Percentiles rank a stretch among this genome's conserved stretches.
Conservation (phyloP, 2,797 vertebrate species). For the Tiaroga cobitis region DNA sequence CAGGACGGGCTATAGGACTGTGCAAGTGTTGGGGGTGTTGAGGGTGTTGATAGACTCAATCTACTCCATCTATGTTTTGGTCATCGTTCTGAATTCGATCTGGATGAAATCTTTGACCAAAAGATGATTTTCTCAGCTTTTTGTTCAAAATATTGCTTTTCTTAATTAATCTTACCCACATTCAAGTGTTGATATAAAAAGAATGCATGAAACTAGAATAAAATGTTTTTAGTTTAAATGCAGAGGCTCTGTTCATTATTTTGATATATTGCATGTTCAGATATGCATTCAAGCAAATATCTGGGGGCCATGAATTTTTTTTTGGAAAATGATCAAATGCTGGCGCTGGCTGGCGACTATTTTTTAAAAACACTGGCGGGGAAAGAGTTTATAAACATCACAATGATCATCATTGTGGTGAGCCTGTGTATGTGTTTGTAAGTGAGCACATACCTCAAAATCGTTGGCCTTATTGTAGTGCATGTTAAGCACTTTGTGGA, state of each 20-base stretch:
- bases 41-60: too few relatives aligned
- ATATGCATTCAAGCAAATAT: background rate
- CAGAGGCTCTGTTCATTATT: background rate
- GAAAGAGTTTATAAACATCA: too few relatives aligned
- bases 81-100: too few relatives aligned
- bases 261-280: background rate
- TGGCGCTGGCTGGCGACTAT: too few relatives aligned
- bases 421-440: constrained; percentile 16
- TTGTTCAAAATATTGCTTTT: too few relatives aligned
- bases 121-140: background rate
- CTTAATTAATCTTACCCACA: too few relatives aligned
- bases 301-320: background rate
- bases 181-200: background rate
- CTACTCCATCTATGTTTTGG: background rate
- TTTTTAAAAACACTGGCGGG: background rate
- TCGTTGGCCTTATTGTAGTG: constrained; percentile 95
- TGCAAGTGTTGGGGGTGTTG: too few relatives aligned
- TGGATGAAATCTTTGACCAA: too few relatives aligned
- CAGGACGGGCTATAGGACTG: too few relatives aligned
- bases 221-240: background rate
- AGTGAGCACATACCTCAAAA: constrained; percentile 84
- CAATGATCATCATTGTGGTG: background rate
- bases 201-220: background rate
- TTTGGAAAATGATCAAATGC: background rate
- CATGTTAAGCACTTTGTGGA: constrained; percentile 88